Conservation (phyloP, 2,888 invertebrate genomes). For the Lapara coniferarum region DNA sequence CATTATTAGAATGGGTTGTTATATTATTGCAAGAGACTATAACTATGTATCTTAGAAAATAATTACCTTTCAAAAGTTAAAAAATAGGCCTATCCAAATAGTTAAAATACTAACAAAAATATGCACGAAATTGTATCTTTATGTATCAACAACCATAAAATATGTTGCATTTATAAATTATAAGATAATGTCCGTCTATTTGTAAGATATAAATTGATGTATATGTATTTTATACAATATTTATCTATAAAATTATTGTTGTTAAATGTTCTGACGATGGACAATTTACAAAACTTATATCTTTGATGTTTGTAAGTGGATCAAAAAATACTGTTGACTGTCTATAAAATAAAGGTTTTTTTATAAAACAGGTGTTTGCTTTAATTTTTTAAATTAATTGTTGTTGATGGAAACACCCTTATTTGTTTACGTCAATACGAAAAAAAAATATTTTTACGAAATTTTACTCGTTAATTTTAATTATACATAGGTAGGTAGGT, state of each 20-base stretch:
- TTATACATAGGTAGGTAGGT: no score
- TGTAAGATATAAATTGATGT: conserved; percentile 1
- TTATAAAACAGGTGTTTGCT: neutral
- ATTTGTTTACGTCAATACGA: no score
- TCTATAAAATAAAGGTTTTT: conserved; percentile 27
- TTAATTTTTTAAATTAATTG: neutral
- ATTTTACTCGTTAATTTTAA: no score
- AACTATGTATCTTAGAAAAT: no score
- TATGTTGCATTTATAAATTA: neutral
- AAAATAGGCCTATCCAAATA: no score
- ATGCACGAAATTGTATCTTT: neutral
- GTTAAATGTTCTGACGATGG: conserved; percentile 1
- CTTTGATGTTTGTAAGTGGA: conserved; percentile 18
- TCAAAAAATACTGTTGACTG: conserved; percentile 15
- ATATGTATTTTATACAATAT: conserved; percentile 23
- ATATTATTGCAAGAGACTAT: no score
- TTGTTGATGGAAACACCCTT: no score
- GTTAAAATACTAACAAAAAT: no score
- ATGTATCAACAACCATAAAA: neutral
- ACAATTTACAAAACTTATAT: conserved; percentile 16
- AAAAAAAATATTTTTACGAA: no score
- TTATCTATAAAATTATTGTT: conserved; percentile 2
- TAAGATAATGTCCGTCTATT: conserved; percentile 18
- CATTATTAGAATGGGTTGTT: no score
- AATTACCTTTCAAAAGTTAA: no score